Evolutionary conservation across 1,140 invertebrate genomes (phyloP), one percentile per base, ranked within the genome.

Genomic region (Drosophila tropicalis): DNA sequence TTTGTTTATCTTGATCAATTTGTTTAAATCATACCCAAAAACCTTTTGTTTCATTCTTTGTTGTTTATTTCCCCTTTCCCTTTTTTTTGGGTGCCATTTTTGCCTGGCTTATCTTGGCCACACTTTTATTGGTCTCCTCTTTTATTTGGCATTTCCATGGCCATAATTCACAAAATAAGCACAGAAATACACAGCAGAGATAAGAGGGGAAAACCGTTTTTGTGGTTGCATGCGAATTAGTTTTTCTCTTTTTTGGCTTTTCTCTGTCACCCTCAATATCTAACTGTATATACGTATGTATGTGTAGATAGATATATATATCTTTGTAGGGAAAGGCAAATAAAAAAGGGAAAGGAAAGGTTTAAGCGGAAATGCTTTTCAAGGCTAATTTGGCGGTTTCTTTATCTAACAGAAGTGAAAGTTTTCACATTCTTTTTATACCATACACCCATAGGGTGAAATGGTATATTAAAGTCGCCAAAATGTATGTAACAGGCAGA

Each of bases 191-290:
- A 47, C 15, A 47, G 41, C 34, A 36, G 44, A 47, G 83, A 85
- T 85, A 85, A 85, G 83, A 70, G 81, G 64, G 73, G 29, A 36
- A 72, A 71, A 75, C 10, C 22, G 64, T 72, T 70, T 71, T 70
- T 74, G 64, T 57, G 81, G 81, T 77, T 81, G 79, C 83, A 82
- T 82, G 69, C 56, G 83, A 85, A 85, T 85, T 87, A 85, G 82
- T 79, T 87, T 57, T 34, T 57, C 2, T 5, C 15, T 15, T 22
- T 15, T 32, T 17, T 36, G 6, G 9, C 7, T 56, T 32, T 56
- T 25, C 12, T 25, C 7, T 51, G 17, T 51, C 44, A 51, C 17
- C 17, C 17, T n/a, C 5, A 12, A 9, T 47, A 47, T 47, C 44
- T 22, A 19, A 22, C 17, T 51, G 9, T 51, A 10, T 22, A 12